Percentiles rank a stretch among this genome's conserved stretches.
Evolutionary conservation across 2,113 vertebrate genomes (phyloP).

Genomic region (Meriones unguiculatus): DNA sequence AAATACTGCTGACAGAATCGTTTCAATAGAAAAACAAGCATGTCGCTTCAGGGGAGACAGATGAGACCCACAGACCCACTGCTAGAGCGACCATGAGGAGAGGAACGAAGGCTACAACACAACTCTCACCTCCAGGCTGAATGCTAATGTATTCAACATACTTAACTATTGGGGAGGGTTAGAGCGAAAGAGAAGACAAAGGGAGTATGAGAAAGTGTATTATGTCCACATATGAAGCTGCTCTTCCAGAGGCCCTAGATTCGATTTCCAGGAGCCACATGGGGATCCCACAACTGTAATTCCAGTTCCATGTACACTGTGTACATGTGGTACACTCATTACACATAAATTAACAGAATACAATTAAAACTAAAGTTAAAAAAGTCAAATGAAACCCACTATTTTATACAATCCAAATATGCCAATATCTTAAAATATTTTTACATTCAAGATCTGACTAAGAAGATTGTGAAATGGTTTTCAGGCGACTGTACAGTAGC

Average conservation of each 20-base stretch:
- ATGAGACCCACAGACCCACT: background rate
- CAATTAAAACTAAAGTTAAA: background rate
- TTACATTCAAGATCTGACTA: constrained; percentile 21
- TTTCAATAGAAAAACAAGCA: constrained; percentile 62
- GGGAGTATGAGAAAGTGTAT: background rate
- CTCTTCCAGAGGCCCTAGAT: background rate
- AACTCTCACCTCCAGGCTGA: background rate
- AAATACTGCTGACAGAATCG: background rate
- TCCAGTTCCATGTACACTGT: background rate
- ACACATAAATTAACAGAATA: background rate
- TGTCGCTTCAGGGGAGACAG: constrained; percentile 18
- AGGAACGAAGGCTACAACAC: background rate
- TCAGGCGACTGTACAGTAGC: background rate
- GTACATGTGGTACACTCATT: background rate
- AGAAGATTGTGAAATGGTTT: constrained; percentile 45
- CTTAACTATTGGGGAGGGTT: background rate
- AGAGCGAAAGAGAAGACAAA: background rate
- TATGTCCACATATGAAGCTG: background rate
- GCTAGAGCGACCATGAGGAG: background rate
- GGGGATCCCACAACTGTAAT: background rate
- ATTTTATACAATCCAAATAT: background rate
- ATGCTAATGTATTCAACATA: constrained; percentile 46
- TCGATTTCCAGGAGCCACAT: background rate
- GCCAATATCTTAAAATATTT: background rate
- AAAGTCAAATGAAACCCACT: background rate